Evolutionary conservation across 92 coral and sea anemone species (phyloP).

Genomic region (Porites divaricata): DNA sequence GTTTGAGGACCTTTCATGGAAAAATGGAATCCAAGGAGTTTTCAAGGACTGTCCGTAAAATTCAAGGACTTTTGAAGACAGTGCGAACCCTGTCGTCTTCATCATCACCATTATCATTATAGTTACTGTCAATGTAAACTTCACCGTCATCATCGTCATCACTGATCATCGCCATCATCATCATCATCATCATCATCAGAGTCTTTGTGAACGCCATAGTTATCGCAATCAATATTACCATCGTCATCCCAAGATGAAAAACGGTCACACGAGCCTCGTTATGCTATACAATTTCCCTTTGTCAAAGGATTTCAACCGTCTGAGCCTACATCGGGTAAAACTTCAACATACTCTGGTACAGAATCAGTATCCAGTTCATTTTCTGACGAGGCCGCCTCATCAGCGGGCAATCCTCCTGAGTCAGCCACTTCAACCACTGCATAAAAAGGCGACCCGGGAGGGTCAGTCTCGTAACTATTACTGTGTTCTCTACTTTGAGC

Average conservation of each 20-base stretch:
- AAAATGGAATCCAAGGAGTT: too few relatives aligned
- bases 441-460: constrained; percentile 30
- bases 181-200: background rate
- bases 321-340: background rate
- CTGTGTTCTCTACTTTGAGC: background rate
- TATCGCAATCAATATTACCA: too few relatives aligned
- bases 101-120: background rate
- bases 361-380: background rate
- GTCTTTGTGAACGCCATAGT: too few relatives aligned
- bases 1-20: too few relatives aligned
- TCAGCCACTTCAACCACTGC: constrained; percentile 19
- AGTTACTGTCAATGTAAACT: background rate
- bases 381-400: background rate
- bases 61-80: too few relatives aligned
- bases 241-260: too few relatives aligned
- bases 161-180: background rate
- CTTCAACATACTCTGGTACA: constrained; percentile 14
- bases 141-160: background rate
- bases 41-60: too few relatives aligned
- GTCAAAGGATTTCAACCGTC: background rate
- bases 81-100: background rate
- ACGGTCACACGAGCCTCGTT: too few relatives aligned
- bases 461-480: background rate
- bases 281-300: background rate
- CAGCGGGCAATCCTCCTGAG: background rate